Base-by-base conservation (phyloP, 64 coral and sea anemone species). In the Cladopsammia gracilis region DNA sequence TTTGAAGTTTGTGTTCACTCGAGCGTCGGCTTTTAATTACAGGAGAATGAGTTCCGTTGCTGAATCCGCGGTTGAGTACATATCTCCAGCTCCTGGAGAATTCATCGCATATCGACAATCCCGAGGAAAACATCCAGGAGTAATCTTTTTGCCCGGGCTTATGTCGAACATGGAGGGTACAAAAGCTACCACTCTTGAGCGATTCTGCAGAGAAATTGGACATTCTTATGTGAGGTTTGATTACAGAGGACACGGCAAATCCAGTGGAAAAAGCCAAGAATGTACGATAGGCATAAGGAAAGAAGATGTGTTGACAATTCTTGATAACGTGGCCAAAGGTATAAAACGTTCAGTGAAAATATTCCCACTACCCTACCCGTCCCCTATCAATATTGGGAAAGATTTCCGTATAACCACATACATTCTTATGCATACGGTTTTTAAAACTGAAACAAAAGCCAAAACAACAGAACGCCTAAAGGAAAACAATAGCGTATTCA, bases 161-260 rank as follows among this genome's bases (percentile, higher is more conserved):
- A 97, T 94, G 96, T 97, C 96, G 4, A 86, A 74, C 83, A 97
- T 97, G 96, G 86, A 88, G 43, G 96, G 96, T 0, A 97, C 92
- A 3, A 97, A 97, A 76, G 96, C 96, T 0, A 24, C 86, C 7
- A 92, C 92, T 46, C 64, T 97, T 8, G 96, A 97, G 75, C 58
- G 76, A 23, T 75, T 77, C 68, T 97, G 96, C 48, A 86, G 13
- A 71, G 67, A 83, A 54, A 91, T 70, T 20, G 96, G 96, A 22
- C 81, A 84, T 19, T 72, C 82, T 42, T 97, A 94, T 49, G 90
- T 93, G 15, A 93, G 96, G 12, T 91, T 97, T 83, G 88, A 97
- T 61, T 92, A 97, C 64, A 88, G 92, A 13, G 96, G 96, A 58
- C 73, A 93, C 45, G 96, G 96, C 16, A 49, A 80, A 50, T 97